phyloP scores from a whole-genome alignment of 1,140 invertebrate species.

The Atta texana region DNA sequence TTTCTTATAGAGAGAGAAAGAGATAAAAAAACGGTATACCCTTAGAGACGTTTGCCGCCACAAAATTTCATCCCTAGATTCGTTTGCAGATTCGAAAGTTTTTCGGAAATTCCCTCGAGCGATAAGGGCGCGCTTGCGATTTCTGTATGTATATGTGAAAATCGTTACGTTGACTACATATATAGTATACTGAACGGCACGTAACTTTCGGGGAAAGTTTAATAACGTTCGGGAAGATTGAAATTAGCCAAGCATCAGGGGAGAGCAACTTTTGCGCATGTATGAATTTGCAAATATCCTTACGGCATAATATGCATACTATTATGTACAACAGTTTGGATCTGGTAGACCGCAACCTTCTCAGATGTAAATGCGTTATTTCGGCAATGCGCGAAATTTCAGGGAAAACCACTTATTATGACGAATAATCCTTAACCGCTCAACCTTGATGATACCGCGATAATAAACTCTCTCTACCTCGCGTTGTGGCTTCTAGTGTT shows the following conservation, averaged over 20 bases:
- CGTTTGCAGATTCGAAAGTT: slow-evolving; percentile 68
- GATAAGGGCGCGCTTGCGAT: slow-evolving; percentile 54
- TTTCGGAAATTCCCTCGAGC: slow-evolving; percentile 59
- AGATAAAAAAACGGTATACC: neutral
- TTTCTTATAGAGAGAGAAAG: neutral
- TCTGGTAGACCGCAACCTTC: slow-evolving; percentile 28
- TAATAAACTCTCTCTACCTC: slow-evolving; percentile 21
- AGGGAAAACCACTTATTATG: slow-evolving; percentile 34
- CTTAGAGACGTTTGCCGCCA: slow-evolving; percentile 8
- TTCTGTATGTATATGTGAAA: slow-evolving; percentile 27
- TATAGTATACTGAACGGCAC: slow-evolving; percentile 18
- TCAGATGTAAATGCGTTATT: slow-evolving; percentile 1
- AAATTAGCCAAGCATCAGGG: slow-evolving; percentile 44
- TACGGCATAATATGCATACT: slow-evolving; percentile 31
- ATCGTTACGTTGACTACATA: neutral
- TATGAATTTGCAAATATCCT: slow-evolving; percentile 27
- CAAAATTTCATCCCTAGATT: slow-evolving; percentile 55
- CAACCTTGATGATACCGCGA: slow-evolving; percentile 32
- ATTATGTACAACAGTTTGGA: slow-evolving; percentile 49
- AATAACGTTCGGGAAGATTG: slow-evolving; percentile 67
- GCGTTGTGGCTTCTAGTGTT: neutral
- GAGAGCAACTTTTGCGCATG: slow-evolving; percentile 53
- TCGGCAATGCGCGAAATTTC: slow-evolving; percentile 22
- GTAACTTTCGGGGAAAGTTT: slow-evolving; percentile 65
- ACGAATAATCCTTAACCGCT: slow-evolving; percentile 48